Evolutionary conservation across 2,797 vertebrate species (phyloP).

Genomic region (Semaprochilodus insignis): DNA sequence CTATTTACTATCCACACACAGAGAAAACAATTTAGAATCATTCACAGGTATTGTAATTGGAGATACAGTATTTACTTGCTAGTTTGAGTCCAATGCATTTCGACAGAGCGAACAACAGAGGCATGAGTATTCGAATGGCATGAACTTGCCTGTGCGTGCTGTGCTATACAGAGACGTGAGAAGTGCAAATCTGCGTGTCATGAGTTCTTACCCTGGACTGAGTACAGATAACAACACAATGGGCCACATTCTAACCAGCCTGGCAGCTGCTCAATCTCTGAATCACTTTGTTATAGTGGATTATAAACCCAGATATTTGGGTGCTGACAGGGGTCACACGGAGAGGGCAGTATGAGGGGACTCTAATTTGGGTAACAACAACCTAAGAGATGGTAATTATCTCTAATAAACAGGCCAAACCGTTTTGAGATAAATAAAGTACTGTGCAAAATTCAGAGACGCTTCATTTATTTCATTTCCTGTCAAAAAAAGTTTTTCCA

Average conservation of each 20-base stretch:
- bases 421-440: not conserved
- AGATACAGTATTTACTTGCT: not conserved
- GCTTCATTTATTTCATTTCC: too few species aligned
- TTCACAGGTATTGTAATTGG: not conserved
- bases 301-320: constrained; percentile 42
- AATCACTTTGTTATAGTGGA: constrained; percentile 34
- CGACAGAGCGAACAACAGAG: not conserved
- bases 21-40: not conserved
- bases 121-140: not conserved
- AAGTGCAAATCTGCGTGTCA: constrained; percentile 31
- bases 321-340: constrained; percentile 38
- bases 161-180: constrained; percentile 23
- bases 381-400: constrained; percentile 18
- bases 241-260: constrained; percentile 39
- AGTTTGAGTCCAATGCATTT: not conserved
- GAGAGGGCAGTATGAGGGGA: constrained; percentile 6
- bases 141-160: not conserved
- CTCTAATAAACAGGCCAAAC: not conserved
- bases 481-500: too few species aligned
- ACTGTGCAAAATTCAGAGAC: too few species aligned
- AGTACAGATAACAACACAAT: constrained; percentile 48
- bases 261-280: constrained; percentile 17
- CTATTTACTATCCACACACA: too few species aligned
- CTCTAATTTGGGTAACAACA: constrained; percentile 19
- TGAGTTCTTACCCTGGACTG: constrained; percentile 41